Conservation (phyloP, 2,113 vertebrate species). For the Neogobius melanostomus region DNA sequence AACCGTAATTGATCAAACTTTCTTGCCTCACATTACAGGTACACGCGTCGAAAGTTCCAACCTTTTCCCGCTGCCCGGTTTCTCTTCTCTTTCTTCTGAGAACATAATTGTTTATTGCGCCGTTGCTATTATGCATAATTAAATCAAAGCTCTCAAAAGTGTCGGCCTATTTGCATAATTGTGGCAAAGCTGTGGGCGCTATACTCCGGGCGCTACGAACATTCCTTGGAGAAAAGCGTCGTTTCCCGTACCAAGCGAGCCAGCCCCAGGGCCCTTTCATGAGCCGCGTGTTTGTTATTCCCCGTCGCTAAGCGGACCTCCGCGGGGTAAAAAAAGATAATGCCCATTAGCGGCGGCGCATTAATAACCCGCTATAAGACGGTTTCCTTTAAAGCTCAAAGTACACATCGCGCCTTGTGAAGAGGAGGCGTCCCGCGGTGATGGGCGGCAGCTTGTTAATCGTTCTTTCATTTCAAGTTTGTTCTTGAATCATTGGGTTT, state of each 20-base stretch:
- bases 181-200: conserved; percentile 15
- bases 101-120: conserved; percentile 1
- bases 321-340: conserved; percentile 46
- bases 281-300: conserved; percentile 50
- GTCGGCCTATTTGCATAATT: conserved; percentile 6
- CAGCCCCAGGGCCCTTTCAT: conserved; percentile 40
- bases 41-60: neutral
- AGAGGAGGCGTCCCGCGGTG: conserved; percentile 40
- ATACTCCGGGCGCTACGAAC: conserved; percentile 30
- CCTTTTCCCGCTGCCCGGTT: neutral
- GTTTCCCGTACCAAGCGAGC: conserved; percentile 18
- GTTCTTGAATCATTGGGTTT: conserved; percentile 3
- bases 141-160: conserved; percentile 6
- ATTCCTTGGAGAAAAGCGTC: conserved; percentile 43
- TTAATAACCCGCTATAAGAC: conserved; percentile 59
- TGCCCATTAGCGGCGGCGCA: conserved; percentile 61
- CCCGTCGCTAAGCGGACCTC: conserved; percentile 50
- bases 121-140: conserved; percentile 18
- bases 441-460: conserved; percentile 47
- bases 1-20: neutral
- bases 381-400: conserved; percentile 49
- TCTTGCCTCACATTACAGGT: neutral
- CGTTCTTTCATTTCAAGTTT: conserved; percentile 36
- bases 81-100: neutral
- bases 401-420: conserved; percentile 42